Percentiles rank a stretch among this genome's conserved stretches.
Conservation (phyloP, 2,113 vertebrate genomes). For the Festucalex cinctus region DNA sequence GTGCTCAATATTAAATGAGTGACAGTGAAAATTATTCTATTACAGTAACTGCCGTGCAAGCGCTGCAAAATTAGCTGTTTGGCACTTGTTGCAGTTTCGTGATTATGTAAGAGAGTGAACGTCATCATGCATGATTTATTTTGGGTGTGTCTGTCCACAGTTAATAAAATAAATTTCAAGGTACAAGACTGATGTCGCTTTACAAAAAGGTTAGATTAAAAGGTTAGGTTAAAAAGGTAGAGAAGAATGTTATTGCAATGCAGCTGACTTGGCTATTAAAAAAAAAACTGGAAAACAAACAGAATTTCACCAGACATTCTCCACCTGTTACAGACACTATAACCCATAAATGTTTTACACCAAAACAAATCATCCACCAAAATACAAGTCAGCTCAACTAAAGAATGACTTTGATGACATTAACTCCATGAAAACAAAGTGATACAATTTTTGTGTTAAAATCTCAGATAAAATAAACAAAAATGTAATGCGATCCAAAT, state of each 20-base stretch:
- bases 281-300: neutral
- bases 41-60: neutral
- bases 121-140: neutral
- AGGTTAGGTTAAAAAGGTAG: too few relatives aligned
- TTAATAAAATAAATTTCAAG: neutral
- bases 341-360: neutral
- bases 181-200: neutral
- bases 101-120: neutral
- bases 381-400: neutral
- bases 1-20: neutral
- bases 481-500: neutral
- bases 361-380: neutral
- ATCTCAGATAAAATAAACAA: neutral
- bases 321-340: neutral
- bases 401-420: neutral
- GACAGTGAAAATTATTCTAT: neutral
- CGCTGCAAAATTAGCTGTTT: neutral
- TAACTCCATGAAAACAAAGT: neutral
- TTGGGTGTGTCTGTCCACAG: neutral
- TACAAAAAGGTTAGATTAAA: too few relatives aligned
- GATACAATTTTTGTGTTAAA: neutral
- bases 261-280: neutral
- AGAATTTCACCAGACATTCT: too few relatives aligned
- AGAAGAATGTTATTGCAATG: neutral
- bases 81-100: constrained; percentile 1